These are phyloP conservation scores for Yasuhikotakia modesta DNA, from an alignment of 2,797 vertebrate genomes.

Conservation along the genomic window DNA sequence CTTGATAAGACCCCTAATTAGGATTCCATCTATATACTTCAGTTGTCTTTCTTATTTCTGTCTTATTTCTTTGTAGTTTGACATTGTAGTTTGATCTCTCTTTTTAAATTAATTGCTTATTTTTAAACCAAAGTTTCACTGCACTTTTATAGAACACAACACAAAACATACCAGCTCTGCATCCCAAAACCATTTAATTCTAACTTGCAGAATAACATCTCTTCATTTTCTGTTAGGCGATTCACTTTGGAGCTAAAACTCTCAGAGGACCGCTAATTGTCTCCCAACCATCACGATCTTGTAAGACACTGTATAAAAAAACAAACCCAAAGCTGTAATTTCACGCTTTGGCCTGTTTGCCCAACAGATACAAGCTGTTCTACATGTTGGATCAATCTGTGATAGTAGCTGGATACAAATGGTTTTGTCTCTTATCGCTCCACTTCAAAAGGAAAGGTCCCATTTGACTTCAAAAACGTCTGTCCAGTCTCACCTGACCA, in stretches of 20 bases:
- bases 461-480: conserved; percentile 25
- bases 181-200: not conserved
- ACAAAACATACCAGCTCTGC: not conserved
- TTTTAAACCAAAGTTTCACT: too few species aligned
- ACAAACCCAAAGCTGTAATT: conserved; percentile 17
- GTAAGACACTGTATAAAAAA: conserved; percentile 26
- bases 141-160: too few species aligned
- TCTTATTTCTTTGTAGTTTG: too few species aligned
- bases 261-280: conserved; percentile 1
- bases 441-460: conserved; percentile 22
- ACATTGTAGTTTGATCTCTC: too few species aligned
- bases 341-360: conserved; percentile 34
- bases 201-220: not conserved
- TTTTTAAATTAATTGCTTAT: not conserved
- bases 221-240: not conserved
- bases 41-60: too few species aligned
- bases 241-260: not conserved
- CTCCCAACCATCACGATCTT: conserved; percentile 22
- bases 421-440: conserved; percentile 7
- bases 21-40: too few species aligned
- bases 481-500: conserved; percentile 23
- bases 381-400: conserved; percentile 27
- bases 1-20: too few species aligned
- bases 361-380: conserved; percentile 42
- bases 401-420: conserved; percentile 31